phyloP scores from a whole-genome alignment of 2,113 vertebrate species.

The Mormyrus iriodes region DNA sequence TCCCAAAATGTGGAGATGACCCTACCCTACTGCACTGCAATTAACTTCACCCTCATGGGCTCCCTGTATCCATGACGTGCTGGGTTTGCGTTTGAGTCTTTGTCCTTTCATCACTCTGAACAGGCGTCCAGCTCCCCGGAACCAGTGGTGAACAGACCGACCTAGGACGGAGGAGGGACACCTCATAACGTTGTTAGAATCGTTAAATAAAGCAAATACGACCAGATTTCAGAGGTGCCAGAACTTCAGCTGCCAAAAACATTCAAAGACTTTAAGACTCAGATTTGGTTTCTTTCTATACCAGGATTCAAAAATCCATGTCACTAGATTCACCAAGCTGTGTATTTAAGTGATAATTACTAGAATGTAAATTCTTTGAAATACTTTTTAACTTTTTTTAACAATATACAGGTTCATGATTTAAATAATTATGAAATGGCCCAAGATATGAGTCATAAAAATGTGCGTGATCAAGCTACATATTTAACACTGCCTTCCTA shows the following conservation, averaged over 20 bases:
- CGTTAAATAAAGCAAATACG: background rate
- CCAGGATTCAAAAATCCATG: background rate
- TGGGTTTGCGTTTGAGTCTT: background rate
- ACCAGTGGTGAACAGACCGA: slow-evolving; percentile 53
- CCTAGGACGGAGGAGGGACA: background rate
- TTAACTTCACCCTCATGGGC: background rate
- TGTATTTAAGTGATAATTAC: background rate
- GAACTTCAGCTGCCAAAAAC: background rate
- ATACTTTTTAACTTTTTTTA: background rate
- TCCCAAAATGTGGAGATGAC: background rate
- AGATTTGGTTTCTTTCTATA: background rate
- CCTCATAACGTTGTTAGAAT: background rate
- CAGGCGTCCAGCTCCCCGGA: slow-evolving; percentile 66
- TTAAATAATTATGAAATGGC: background rate
- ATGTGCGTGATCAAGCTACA: background rate
- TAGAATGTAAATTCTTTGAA: background rate
- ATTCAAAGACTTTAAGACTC: background rate
- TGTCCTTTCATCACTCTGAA: slow-evolving; percentile 54
- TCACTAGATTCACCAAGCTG: background rate
- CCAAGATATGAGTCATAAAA: background rate
- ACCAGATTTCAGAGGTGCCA: background rate
- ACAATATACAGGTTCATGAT: background rate
- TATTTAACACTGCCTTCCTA: no score
- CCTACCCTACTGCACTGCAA: background rate
- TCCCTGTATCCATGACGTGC: background rate